These are phyloP conservation scores for Elephas maximus DNA, from an alignment of 2,113 vertebrate species.

Conservation along the genomic window DNA sequence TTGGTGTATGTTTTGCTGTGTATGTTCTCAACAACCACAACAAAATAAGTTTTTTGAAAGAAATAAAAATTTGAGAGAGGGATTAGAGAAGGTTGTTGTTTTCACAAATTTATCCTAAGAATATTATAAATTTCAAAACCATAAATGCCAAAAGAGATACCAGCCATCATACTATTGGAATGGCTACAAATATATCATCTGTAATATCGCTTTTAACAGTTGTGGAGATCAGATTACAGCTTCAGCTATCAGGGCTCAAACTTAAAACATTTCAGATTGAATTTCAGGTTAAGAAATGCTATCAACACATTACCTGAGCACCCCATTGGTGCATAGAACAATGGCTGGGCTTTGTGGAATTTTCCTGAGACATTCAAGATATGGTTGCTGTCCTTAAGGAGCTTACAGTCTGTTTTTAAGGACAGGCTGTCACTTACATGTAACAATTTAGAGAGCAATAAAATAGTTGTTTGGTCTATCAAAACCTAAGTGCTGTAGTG, in stretches of 20 bases:
- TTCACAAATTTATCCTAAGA: conserved; percentile 42
- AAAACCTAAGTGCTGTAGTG: background rate
- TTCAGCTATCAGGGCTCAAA: conserved; percentile 40
- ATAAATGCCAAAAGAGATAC: conserved; percentile 53
- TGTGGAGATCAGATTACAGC: conserved; percentile 53
- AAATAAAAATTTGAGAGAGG: background rate
- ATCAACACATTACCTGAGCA: background rate
- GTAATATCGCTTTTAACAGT: conserved; percentile 59
- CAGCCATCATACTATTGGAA: conserved; percentile 4
- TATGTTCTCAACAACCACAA: background rate
- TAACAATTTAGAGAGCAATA: conserved; percentile 50
- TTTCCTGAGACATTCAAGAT: conserved; percentile 57
- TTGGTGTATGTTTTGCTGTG: background rate
- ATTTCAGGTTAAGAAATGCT: conserved; percentile 55
- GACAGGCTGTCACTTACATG: background rate
- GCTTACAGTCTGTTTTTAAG: conserved; percentile 48
- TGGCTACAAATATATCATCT: conserved; percentile 62
- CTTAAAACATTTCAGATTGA: conserved; percentile 61
- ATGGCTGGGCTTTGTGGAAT: conserved; percentile 49
- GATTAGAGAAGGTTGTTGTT: conserved; percentile 35
- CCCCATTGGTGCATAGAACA: background rate
- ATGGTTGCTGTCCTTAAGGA: conserved; percentile 37
- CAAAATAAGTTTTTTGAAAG: background rate
- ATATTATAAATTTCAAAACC: conserved; percentile 33
- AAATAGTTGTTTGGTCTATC: conserved; percentile 30